phyloP scores from a whole-genome alignment of 2,888 invertebrate genomes.

The Acrocyrtus sp. region DNA sequence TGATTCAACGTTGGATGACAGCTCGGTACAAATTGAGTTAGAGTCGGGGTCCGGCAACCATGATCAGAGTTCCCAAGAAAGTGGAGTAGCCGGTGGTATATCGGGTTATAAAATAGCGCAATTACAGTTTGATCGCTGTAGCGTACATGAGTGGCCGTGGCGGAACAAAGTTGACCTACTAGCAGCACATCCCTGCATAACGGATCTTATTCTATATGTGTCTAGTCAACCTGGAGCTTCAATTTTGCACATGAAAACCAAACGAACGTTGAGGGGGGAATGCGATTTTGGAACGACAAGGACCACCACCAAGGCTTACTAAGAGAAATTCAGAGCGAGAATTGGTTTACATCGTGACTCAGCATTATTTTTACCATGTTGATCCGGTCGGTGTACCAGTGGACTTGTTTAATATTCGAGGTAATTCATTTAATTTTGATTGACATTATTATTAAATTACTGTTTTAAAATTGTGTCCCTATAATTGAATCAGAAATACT shows the following conservation, averaged over 20 bases:
- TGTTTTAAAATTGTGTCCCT: background rate
- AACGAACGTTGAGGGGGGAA: conserved; percentile 24
- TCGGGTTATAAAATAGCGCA: background rate
- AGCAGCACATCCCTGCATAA: conserved; percentile 16
- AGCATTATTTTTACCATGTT: conserved; percentile 36
- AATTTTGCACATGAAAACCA: conserved; percentile 39
- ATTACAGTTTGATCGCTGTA: conserved; percentile 27
- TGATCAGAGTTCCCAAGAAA: too few species aligned
- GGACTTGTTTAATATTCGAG: conserved; percentile 29
- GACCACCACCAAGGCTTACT: conserved; percentile 30
- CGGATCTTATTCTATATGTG: conserved; percentile 7
- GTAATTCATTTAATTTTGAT: conserved; percentile 5
- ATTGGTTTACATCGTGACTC: conserved; percentile 39
- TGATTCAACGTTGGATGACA: background rate
- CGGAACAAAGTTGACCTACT: conserved; percentile 16
- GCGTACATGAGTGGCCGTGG: conserved; percentile 10
- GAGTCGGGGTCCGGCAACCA: too few species aligned
- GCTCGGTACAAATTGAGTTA: background rate
- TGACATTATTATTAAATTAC: too few species aligned
- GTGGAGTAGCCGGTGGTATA: too few species aligned
- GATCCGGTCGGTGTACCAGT: conserved; percentile 27
- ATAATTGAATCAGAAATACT: background rate
- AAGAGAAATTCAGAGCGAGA: conserved; percentile 22
- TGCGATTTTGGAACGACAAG: conserved; percentile 5
- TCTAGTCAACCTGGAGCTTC: conserved; percentile 3